Conservation (phyloP, 1,140 invertebrate species). For the Drosophila carrolli region DNA sequence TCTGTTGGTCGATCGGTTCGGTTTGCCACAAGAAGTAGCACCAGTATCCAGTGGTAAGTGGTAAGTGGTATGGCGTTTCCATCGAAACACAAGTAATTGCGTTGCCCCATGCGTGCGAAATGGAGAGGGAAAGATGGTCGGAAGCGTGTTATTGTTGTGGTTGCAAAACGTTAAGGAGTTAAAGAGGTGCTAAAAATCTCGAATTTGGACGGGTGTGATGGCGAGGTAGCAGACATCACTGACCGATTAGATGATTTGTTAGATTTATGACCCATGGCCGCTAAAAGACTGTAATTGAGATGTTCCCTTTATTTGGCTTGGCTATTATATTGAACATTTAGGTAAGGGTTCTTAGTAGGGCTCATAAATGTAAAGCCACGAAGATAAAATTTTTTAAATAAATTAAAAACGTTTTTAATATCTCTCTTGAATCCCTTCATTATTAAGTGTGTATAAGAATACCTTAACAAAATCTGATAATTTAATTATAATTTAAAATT, state of each 20-base stretch:
- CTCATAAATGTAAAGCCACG: too few relatives aligned
- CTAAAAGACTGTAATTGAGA: slow-evolving; percentile 33
- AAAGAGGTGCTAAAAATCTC: slow-evolving; percentile 68
- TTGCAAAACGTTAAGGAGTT: slow-evolving; percentile 64
- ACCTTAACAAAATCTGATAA: too few relatives aligned
- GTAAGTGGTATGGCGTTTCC: slow-evolving; percentile 1
- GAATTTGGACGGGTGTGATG: slow-evolving; percentile 35
- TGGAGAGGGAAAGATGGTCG: slow-evolving; percentile 36
- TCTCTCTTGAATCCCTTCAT: too few relatives aligned
- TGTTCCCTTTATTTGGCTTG: slow-evolving; percentile 7
- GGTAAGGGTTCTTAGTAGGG: too few relatives aligned
- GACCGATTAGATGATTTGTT: slow-evolving; percentile 63
- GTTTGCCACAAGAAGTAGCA: not conserved
- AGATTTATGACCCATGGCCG: slow-evolving; percentile 44
- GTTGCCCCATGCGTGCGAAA: slow-evolving; percentile 54
- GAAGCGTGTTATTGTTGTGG: slow-evolving; percentile 46
- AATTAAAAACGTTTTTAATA: too few relatives aligned
- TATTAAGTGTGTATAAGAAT: too few relatives aligned
- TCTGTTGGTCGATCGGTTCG: slow-evolving; percentile 70
- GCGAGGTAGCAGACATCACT: slow-evolving; percentile 24
- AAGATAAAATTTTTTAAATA: too few relatives aligned
- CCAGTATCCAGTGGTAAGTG: slow-evolving; percentile 4
- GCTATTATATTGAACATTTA: not conserved
- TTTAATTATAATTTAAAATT: too few relatives aligned
- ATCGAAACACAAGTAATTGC: slow-evolving; percentile 63